A percentile compares a stretch with the other conserved stretches of the same genome.
These are phyloP conservation scores for Euproctis similis DNA, from an alignment of 2,888 invertebrate genomes.

Conservation along the genomic window DNA sequence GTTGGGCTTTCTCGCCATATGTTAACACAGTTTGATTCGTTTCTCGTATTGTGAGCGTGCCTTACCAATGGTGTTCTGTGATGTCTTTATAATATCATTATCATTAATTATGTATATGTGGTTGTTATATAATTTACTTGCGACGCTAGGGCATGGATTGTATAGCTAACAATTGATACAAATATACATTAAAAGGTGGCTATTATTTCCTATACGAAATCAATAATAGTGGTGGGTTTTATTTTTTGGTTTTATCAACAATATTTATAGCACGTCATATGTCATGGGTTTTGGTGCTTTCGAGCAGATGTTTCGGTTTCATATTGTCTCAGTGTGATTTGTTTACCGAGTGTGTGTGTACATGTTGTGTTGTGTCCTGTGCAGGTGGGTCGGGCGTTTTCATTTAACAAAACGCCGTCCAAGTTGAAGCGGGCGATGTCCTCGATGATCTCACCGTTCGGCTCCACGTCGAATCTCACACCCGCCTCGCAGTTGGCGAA, in stretches of 20 bases:
- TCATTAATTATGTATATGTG: no score
- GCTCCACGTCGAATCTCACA: slow-evolving; percentile 87
- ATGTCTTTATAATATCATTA: slow-evolving; percentile 16
- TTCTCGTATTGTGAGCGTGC: slow-evolving; percentile 53
- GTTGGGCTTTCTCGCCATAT: no score
- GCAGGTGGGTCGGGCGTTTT: slow-evolving; percentile 92
- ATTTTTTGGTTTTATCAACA: no score
- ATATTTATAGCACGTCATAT: slow-evolving; percentile 1
- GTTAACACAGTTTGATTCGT: no score
- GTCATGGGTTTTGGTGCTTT: not conserved
- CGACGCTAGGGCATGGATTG: no score
- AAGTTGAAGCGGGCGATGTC: slow-evolving; percentile 95
- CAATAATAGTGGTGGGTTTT: no score
- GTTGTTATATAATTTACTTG: no score
- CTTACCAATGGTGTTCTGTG: slow-evolving; percentile 38
- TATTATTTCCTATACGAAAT: no score
- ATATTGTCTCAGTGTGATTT: not conserved
- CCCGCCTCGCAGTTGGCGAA: slow-evolving; percentile 89
- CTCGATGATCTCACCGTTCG: slow-evolving; percentile 94
- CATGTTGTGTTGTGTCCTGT: slow-evolving; percentile 9
- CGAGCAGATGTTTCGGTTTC: not conserved
- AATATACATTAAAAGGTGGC: no score
- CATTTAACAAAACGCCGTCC: slow-evolving; percentile 96
- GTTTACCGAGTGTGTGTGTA: not conserved
- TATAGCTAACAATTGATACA: no score